phyloP scores from a whole-genome alignment of 2,888 invertebrate genomes.

The Amphipyra berbera region DNA sequence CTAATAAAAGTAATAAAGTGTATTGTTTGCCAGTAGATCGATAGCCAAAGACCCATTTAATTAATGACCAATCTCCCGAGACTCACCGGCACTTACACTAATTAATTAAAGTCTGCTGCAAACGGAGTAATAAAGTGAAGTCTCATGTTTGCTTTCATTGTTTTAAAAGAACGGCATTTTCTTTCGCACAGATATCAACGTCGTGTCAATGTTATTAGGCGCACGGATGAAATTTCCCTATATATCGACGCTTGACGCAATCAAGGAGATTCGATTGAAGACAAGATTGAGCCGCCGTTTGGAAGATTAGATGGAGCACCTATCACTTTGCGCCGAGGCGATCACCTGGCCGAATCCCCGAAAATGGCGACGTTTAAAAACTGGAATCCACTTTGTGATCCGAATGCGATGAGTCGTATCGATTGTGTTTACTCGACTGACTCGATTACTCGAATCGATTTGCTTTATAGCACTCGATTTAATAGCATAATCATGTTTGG shows the following conservation, averaged over 20 bases:
- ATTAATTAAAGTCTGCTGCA: constrained; percentile 84
- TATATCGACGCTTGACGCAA: constrained; percentile 71
- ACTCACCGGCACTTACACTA: constrained; percentile 88
- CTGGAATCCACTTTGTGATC: constrained; percentile 68
- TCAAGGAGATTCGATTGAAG: constrained; percentile 75
- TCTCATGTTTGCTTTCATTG: constrained; percentile 74
- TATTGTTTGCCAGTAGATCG: constrained; percentile 86
- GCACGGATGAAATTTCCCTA: constrained; percentile 58
- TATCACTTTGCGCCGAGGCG: constrained; percentile 67
- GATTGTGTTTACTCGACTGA: constrained; percentile 67
- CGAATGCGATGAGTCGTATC: constrained; percentile 64
- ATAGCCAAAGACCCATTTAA: constrained; percentile 85
- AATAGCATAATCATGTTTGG: constrained; percentile 60
- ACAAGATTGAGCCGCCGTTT: constrained; percentile 71
- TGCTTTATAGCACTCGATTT: constrained; percentile 50
- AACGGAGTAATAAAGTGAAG: constrained; percentile 78
- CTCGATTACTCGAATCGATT: constrained; percentile 58
- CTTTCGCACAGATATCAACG: constrained; percentile 38
- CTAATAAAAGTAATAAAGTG: constrained; percentile 85
- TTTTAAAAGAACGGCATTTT: constrained; percentile 64
- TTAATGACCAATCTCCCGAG: constrained; percentile 87
- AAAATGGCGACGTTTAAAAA: constrained; percentile 65
- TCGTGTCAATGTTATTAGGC: constrained; percentile 57
- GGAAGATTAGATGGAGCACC: constrained; percentile 72
- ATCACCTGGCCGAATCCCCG: constrained; percentile 68